Evolutionary conservation across 2,797 vertebrate species (phyloP).

Genomic region (Melanotaenia trifasciata): DNA sequence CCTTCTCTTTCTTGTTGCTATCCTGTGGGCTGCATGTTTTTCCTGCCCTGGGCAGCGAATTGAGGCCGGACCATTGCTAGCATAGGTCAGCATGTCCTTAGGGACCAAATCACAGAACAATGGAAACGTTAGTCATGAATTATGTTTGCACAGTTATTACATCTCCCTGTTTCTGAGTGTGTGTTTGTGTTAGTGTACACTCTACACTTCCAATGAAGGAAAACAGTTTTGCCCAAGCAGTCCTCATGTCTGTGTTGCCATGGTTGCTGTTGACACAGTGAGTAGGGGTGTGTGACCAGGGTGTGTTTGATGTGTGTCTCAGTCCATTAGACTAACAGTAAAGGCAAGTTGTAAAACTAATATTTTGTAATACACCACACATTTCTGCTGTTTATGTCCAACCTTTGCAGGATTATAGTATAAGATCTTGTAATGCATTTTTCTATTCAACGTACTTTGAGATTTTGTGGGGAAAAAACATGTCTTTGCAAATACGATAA

Average conservation of each 20-base stretch:
- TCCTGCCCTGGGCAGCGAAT: conserved; percentile 7
- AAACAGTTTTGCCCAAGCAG: conserved; percentile 38
- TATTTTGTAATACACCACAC: background rate
- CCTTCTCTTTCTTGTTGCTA: background rate
- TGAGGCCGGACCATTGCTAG: conserved; percentile 12
- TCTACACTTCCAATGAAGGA: conserved; percentile 8
- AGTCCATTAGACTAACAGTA: conserved; percentile 2
- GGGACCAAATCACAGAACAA: conserved; percentile 55
- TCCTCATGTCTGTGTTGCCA: conserved; percentile 57
- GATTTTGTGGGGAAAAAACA: background rate
- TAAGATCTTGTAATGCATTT: background rate
- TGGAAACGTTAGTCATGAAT: conserved; percentile 57
- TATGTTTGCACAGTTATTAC: conserved; percentile 50
- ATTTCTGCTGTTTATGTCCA: background rate
- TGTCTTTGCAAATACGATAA: background rate
- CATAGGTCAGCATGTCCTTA: conserved; percentile 27
- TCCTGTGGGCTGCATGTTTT: background rate
- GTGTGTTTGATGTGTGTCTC: conserved; percentile 58
- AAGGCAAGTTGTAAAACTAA: background rate
- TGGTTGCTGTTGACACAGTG: conserved; percentile 75
- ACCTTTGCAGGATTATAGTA: background rate
- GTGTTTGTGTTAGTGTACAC: background rate
- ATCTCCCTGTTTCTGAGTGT: conserved; percentile 22
- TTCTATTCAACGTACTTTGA: too few relatives aligned
- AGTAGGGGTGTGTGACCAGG: conserved; percentile 31